These are phyloP conservation scores for Acanthaster planci DNA, from an alignment of 35 echinoderm and acorn worm genomes.

Conservation along the genomic window DNA sequence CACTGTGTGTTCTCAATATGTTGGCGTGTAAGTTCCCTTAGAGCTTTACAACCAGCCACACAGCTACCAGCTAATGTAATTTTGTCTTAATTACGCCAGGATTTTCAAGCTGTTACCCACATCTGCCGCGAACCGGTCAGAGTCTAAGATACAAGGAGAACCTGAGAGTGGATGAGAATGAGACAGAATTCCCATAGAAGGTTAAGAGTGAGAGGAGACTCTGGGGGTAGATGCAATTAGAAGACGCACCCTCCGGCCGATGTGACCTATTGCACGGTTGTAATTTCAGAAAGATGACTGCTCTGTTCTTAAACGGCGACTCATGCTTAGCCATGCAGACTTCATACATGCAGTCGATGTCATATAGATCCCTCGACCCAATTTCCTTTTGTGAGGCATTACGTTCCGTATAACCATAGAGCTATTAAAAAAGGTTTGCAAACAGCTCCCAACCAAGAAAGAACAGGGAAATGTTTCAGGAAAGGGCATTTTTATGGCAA, in stretches of 20 bases:
- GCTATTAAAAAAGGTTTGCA: too few relatives aligned
- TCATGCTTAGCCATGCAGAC: not conserved
- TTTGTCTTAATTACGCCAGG: not conserved
- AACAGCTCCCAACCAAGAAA: too few relatives aligned
- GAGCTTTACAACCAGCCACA: too few relatives aligned
- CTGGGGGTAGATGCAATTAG: conserved; percentile 4
- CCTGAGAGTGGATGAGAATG: not conserved
- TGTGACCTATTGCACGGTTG: conserved; percentile 1
- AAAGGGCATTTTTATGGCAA: too few relatives aligned
- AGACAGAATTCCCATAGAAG: not conserved
- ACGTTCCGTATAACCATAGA: too few relatives aligned
- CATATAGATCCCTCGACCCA: too few relatives aligned
- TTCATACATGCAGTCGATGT: too few relatives aligned
- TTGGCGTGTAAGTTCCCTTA: too few relatives aligned
- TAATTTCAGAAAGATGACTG: conserved; percentile 24
- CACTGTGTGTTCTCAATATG: too few relatives aligned
- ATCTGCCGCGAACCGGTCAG: not conserved
- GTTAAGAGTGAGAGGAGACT: not conserved
- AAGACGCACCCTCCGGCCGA: not conserved
- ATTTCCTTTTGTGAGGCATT: too few relatives aligned
- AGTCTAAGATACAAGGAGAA: not conserved
- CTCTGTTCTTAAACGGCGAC: not conserved
- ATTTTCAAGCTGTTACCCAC: not conserved
- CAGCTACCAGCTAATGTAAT: not conserved
- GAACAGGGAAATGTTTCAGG: too few relatives aligned